phyloP scores from a whole-genome alignment of 2,888 invertebrate species.

The Acanthosepion pharaonis region DNA sequence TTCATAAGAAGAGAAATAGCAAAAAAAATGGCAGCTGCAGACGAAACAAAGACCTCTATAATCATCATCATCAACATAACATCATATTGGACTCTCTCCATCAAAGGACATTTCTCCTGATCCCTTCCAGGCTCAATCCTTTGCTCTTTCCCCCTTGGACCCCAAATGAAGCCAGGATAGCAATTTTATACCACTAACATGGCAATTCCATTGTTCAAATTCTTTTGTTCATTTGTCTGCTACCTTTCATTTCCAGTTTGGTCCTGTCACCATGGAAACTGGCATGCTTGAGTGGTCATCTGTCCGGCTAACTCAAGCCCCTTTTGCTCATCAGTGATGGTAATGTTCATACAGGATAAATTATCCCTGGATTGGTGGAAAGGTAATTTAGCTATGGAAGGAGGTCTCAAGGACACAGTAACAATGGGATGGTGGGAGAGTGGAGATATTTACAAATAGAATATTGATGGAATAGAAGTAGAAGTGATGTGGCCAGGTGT shows the following conservation, averaged over 20 bases:
- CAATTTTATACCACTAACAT: neutral
- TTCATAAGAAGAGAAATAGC: neutral
- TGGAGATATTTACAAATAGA: neutral
- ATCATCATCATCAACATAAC: neutral
- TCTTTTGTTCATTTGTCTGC: neutral
- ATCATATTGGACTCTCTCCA: neutral
- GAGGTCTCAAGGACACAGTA: neutral
- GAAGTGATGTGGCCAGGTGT: conserved; percentile 4
- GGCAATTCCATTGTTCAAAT: neutral
- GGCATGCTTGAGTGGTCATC: neutral
- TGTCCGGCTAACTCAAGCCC: neutral
- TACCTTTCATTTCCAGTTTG: neutral
- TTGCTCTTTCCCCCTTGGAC: neutral
- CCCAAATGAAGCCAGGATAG: neutral
- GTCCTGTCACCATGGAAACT: neutral
- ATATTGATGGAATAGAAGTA: neutral
- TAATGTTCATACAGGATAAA: neutral
- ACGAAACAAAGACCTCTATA: neutral
- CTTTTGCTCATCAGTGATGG: neutral
- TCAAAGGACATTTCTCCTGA: neutral
- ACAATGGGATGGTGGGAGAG: neutral
- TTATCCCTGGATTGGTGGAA: neutral
- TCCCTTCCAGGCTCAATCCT: neutral
- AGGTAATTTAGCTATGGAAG: neutral
- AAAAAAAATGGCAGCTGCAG: neutral